Evolutionary conservation across 1,140 invertebrate species (phyloP).

Genomic region (Neuroterus valhalla): DNA sequence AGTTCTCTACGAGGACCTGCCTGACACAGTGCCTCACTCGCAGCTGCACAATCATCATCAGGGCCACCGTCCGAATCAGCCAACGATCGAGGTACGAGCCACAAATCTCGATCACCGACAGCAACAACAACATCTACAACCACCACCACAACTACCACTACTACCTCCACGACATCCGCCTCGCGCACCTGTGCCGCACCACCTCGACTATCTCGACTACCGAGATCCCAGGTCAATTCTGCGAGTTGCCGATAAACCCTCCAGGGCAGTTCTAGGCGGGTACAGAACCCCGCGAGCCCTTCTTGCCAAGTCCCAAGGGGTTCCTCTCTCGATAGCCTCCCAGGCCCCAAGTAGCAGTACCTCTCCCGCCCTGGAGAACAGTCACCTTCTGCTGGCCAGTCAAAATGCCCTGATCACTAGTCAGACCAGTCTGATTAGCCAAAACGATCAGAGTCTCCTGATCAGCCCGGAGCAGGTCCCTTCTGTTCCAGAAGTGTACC

Average conservation of each 20-base stretch:
- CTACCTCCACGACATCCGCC: constrained; percentile 49
- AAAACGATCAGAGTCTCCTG: background rate
- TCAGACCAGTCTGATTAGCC: constrained; percentile 31
- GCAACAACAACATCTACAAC: constrained; percentile 43
- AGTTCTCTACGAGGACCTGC: constrained; percentile 81
- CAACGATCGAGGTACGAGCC: constrained; percentile 76
- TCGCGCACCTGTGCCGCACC: constrained; percentile 60
- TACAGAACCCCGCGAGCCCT: constrained; percentile 66
- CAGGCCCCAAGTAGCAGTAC: constrained; percentile 41
- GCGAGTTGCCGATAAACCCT: constrained; percentile 65
- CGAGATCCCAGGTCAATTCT: constrained; percentile 69
- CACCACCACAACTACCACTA: constrained; percentile 52
- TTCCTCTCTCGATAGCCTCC: constrained; percentile 55
- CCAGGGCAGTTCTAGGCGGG: constrained; percentile 67
- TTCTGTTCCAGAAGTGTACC: constrained; percentile 20
- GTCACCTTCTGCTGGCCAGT: constrained; percentile 48
- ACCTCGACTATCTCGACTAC: constrained; percentile 73
- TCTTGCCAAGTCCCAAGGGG: constrained; percentile 60
- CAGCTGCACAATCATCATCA: constrained; percentile 70
- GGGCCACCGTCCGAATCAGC: constrained; percentile 71
- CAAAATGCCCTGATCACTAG: constrained; percentile 58
- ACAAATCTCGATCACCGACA: constrained; percentile 56
- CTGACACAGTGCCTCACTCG: constrained; percentile 71
- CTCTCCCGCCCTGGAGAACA: constrained; percentile 41
- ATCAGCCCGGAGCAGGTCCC: background rate